A percentile compares a stretch with the other conserved stretches of the same genome.
phyloP scores from a whole-genome alignment of 1,140 invertebrate genomes.

The Aphelinus atriplicis region DNA sequence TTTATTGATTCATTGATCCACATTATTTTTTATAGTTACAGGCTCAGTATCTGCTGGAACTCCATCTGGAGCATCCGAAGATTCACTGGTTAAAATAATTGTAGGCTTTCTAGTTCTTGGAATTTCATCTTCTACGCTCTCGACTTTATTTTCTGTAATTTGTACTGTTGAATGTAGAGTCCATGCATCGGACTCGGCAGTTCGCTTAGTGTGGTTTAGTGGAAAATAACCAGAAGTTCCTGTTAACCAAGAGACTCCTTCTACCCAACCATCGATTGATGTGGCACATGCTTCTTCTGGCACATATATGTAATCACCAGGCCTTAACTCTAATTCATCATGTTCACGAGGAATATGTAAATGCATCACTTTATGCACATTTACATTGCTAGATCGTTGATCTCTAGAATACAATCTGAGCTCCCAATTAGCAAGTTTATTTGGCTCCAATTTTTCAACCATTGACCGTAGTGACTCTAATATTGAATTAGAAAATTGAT shows the following conservation, averaged over 20 bases:
- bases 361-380: conserved; percentile 85
- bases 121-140: conserved; percentile 50
- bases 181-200: conserved; percentile 90
- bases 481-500: conserved; percentile 81
- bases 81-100: conserved; percentile 62
- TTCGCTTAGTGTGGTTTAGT: conserved; percentile 81
- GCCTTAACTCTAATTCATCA: conserved; percentile 86
- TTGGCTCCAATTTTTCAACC: conserved; percentile 76
- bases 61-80: conserved; percentile 65
- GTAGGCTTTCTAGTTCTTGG: conserved; percentile 56
- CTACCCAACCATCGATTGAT: conserved; percentile 86
- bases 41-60: conserved; percentile 51
- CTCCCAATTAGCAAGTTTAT: conserved; percentile 80
- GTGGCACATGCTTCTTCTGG: conserved; percentile 76
- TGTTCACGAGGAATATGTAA: conserved; percentile 79
- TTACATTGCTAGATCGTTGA: conserved; percentile 72
- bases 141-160: conserved; percentile 62
- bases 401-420: conserved; percentile 87
- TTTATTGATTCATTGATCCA: neutral
- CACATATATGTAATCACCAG: conserved; percentile 88
- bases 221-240: conserved; percentile 83
- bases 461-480: conserved; percentile 78
- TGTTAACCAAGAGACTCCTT: conserved; percentile 88
- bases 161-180: conserved; percentile 80
- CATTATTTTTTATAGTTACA: conserved; percentile 46